Evolutionary conservation across 1,140 invertebrate species (phyloP).

Genomic region (Trissolcus basalis): DNA sequence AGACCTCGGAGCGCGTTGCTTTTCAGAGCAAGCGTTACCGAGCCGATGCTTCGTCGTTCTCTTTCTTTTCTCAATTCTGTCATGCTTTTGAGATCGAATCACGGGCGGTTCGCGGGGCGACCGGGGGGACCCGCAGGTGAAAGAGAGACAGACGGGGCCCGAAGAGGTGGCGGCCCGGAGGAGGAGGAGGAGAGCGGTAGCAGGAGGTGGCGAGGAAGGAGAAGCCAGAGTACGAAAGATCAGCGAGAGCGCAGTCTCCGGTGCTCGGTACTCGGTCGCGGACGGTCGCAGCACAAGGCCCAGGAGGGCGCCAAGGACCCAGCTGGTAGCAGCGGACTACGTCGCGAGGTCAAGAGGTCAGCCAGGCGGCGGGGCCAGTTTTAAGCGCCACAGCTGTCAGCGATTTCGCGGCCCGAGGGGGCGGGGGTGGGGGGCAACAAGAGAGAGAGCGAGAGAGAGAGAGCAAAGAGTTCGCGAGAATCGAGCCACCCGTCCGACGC

Average conservation of each 20-base stretch:
- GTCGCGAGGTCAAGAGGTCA: conserved; percentile 39
- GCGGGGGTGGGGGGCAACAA: not conserved
- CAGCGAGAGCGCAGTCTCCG: conserved; percentile 71
- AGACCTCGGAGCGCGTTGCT: conserved; percentile 70
- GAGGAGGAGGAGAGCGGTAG: conserved; percentile 47
- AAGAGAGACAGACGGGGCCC: conserved; percentile 49
- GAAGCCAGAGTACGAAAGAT: conserved; percentile 70
- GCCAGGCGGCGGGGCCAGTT: conserved; percentile 5
- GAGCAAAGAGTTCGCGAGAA: conserved; percentile 41
- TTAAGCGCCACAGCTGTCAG: conserved; percentile 1
- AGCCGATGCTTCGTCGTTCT: conserved; percentile 57
- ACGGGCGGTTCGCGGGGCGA: conserved; percentile 44
- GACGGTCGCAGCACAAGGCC: conserved; percentile 17
- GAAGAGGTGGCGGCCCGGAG: conserved; percentile 60
- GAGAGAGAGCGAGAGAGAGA: conserved; percentile 18
- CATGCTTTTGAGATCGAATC: conserved; percentile 53
- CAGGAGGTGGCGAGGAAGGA: conserved; percentile 56
- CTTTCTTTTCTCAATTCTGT: conserved; percentile 58
- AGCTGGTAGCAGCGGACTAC: not conserved
- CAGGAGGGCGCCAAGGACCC: conserved; percentile 3
- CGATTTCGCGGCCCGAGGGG: not conserved
- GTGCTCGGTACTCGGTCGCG: conserved; percentile 59
- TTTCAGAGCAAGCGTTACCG: conserved; percentile 68
- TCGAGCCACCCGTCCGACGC: conserved; percentile 66
- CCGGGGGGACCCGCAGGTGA: conserved; percentile 62